Percentiles rank a stretch among this genome's conserved stretches.
These are phyloP conservation scores for Halcyon leucocephala DNA, from an alignment of 2,797 vertebrate genomes.

Conservation along the genomic window DNA sequence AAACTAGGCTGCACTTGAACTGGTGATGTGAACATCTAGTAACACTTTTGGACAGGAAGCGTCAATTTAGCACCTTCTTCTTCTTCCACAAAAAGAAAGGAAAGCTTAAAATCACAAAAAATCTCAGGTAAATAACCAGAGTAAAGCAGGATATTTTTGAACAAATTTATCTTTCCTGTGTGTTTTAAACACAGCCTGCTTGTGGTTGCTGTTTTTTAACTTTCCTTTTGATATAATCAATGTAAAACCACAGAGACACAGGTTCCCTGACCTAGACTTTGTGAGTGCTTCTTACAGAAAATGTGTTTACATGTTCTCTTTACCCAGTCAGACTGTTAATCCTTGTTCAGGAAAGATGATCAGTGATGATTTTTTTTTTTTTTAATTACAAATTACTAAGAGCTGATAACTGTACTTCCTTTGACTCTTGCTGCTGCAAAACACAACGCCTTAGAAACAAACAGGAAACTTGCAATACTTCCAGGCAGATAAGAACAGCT, in stretches of 20 bases:
- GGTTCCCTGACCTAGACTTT: background rate
- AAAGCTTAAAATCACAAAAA: background rate
- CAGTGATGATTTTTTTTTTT: background rate
- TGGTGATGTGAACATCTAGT: background rate
- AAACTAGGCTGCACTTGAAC: background rate
- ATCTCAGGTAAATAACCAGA: background rate
- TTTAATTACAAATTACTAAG: background rate
- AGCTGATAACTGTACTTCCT: background rate
- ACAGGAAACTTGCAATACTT: background rate
- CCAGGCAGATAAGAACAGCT: conserved; percentile 16
- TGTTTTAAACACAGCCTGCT: background rate
- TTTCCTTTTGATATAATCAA: background rate
- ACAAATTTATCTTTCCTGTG: background rate
- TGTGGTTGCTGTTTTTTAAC: background rate
- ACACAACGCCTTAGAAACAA: background rate
- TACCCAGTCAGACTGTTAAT: background rate
- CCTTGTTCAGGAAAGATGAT: background rate
- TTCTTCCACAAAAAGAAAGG: background rate
- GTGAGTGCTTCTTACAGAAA: background rate
- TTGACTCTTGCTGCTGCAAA: background rate
- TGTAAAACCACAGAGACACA: background rate
- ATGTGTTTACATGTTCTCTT: background rate
- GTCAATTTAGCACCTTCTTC: background rate
- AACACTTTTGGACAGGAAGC: rapidly evolving
- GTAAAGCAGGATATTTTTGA: background rate